phyloP scores from a whole-genome alignment of 2,797 vertebrate genomes.

The Cephalopachus bancanus region DNA sequence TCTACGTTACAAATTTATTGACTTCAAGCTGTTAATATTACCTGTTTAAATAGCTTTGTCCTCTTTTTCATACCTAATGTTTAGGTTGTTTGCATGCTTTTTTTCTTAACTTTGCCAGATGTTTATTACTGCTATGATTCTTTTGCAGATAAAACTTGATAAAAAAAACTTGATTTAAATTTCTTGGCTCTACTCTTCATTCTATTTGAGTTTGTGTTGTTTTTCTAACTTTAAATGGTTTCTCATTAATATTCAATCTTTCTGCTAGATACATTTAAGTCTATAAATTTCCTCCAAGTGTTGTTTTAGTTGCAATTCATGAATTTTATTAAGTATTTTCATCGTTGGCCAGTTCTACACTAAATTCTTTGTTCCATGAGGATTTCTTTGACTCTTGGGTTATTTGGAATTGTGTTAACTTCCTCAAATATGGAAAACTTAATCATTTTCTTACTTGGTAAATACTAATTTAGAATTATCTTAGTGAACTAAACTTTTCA shows the following conservation, averaged over 20 bases:
- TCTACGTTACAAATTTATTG: not conserved
- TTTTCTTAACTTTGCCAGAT: slow-evolving; percentile 7
- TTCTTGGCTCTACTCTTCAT: not conserved
- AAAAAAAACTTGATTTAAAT: not conserved
- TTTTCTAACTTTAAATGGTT: not conserved
- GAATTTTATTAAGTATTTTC: slow-evolving; percentile 23
- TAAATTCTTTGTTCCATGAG: not conserved
- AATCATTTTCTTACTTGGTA: slow-evolving; percentile 17
- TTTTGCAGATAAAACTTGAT: not conserved
- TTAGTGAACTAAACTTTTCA: not conserved
- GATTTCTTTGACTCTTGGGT: not conserved
- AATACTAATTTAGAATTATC: not conserved
- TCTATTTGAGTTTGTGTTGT: not conserved
- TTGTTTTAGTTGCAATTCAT: not conserved
- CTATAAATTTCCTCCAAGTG: not conserved
- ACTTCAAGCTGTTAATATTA: not conserved
- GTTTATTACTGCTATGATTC: not conserved
- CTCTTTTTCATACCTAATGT: not conserved
- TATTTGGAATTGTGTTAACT: not conserved
- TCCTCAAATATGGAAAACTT: not conserved
- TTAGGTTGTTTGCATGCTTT: not conserved
- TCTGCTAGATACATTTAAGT: not conserved
- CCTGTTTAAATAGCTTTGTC: not conserved
- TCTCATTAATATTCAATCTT: not conserved
- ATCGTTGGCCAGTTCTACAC: not conserved